phyloP scores from a whole-genome alignment of 2,888 invertebrate species.

The Lissonota sp. region DNA sequence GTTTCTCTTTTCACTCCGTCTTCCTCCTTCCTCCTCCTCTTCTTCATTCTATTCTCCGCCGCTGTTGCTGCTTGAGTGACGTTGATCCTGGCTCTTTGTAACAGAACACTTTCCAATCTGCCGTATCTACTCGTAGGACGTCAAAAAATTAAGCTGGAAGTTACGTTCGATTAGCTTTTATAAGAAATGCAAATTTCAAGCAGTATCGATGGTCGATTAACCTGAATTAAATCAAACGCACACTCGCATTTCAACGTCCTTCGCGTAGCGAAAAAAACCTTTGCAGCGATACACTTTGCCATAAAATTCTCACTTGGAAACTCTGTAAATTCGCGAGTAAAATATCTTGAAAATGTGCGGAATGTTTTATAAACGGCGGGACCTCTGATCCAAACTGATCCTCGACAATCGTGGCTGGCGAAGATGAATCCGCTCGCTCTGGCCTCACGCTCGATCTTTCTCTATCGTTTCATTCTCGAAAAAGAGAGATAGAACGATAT shows the following conservation, averaged over 20 bases:
- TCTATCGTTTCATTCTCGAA: slow-evolving; percentile 33
- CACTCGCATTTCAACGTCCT: neutral
- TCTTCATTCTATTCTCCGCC: neutral
- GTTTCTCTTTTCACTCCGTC: slow-evolving; percentile 38
- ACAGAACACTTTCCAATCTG: neutral
- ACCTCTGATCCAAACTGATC: slow-evolving; percentile 41
- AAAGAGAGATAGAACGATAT: slow-evolving; percentile 43
- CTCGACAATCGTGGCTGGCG: slow-evolving; percentile 37
- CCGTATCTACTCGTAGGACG: neutral
- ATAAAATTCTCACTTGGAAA: neutral
- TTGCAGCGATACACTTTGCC: neutral
- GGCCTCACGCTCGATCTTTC: slow-evolving; percentile 37
- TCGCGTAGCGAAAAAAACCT: neutral
- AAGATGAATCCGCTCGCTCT: slow-evolving; percentile 41
- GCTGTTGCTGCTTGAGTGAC: slow-evolving; percentile 23
- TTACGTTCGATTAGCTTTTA: slow-evolving; percentile 31
- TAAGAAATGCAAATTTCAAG: neutral
- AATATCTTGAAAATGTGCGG: neutral
- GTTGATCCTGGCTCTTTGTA: slow-evolving; percentile 27
- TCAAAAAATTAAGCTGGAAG: neutral
- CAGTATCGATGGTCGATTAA: slow-evolving; percentile 39
- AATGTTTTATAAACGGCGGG: slow-evolving; percentile 23
- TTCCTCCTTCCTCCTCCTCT: neutral
- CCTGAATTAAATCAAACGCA: slow-evolving; percentile 1
- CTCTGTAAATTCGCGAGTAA: slow-evolving; percentile 4